Conservation (phyloP, 2,113 vertebrate genomes). For the Fregetta grallaria region DNA sequence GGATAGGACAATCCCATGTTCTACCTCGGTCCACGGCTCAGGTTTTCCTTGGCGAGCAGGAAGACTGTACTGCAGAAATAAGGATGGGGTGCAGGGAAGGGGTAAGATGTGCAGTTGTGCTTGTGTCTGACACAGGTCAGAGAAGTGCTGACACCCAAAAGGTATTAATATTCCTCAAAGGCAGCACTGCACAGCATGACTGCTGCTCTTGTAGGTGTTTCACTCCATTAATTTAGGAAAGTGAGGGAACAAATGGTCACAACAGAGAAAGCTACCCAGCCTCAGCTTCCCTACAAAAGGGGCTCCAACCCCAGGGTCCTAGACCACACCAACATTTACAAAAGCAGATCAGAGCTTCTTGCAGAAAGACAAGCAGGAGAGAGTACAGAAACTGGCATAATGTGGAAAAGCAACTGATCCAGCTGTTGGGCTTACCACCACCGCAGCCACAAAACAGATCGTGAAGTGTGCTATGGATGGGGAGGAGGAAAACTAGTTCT, state of each 20-base stretch:
- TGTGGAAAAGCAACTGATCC: background rate
- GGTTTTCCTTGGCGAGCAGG: accelerated
- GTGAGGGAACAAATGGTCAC: background rate
- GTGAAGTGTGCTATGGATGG: background rate
- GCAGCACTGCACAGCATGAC: background rate
- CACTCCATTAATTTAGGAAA: background rate
- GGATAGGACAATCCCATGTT: background rate
- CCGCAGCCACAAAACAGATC: background rate
- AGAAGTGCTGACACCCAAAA: background rate
- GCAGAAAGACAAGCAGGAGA: background rate
- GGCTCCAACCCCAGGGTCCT: background rate
- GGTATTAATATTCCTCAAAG: background rate
- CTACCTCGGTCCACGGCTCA: background rate
- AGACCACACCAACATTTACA: background rate
- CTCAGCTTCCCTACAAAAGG: background rate
- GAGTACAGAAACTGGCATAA: background rate
- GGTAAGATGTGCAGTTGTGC: background rate
- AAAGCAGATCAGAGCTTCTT: background rate
- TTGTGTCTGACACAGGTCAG: background rate
- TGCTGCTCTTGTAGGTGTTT: background rate
- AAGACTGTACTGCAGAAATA: background rate
- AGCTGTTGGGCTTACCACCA: background rate
- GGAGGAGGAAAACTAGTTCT: background rate
- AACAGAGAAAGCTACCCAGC: background rate
- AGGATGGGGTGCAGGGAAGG: background rate